Conservation (phyloP, 2,797 vertebrate species). For the Esox masquinongy region DNA sequence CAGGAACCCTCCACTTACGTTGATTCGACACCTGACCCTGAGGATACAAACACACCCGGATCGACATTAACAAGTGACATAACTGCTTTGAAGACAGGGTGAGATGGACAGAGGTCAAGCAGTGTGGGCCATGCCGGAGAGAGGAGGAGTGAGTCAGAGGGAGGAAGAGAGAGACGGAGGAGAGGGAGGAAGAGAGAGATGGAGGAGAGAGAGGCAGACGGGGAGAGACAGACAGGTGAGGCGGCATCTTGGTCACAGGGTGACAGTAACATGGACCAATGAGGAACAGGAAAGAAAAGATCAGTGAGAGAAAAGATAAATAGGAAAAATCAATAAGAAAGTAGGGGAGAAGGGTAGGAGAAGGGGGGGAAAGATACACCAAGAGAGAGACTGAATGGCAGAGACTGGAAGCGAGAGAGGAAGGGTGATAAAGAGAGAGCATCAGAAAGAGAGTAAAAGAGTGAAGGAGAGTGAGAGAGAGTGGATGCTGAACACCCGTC, state of each 20-base stretch:
- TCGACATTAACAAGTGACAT: background rate
- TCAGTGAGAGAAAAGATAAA: background rate
- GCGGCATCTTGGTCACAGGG: background rate
- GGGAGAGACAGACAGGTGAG: constrained; percentile 20
- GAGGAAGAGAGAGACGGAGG: constrained; percentile 11
- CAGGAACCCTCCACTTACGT: background rate
- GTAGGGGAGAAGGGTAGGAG: constrained; percentile 1
- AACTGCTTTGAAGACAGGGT: background rate
- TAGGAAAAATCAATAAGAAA: background rate
- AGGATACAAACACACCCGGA: background rate
- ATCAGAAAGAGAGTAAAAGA: background rate
- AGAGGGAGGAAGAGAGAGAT: background rate
- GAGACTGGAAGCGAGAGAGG: constrained; percentile 37
- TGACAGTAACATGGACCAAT: background rate
- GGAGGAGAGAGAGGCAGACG: background rate
- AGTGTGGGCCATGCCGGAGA: background rate
- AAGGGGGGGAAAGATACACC: background rate
- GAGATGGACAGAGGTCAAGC: background rate
- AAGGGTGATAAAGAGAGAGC: constrained; percentile 5
- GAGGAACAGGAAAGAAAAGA: background rate
- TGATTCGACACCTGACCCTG: background rate
- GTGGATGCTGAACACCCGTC: constrained; percentile 68
- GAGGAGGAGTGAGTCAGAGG: constrained; percentile 3
- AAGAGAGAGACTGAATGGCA: constrained; percentile 20
- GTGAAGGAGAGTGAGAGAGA: background rate